Percentiles rank a stretch among this genome's conserved stretches.
Conservation (phyloP, 1,140 invertebrate genomes). For the Plectrocnemia conspersa region DNA sequence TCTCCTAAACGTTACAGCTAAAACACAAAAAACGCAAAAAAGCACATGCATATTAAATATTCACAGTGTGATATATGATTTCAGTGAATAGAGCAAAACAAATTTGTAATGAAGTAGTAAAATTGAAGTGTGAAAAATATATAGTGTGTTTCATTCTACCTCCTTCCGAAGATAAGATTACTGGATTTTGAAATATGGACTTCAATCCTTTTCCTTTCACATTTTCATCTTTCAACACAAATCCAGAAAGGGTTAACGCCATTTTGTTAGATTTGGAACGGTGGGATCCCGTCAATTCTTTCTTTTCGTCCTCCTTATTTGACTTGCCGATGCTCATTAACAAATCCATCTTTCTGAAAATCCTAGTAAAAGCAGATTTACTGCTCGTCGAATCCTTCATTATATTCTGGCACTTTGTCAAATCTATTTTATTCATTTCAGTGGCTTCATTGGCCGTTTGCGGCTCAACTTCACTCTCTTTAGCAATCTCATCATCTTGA, state of each 20-base stretch:
- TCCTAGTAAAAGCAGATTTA: conserved; percentile 22
- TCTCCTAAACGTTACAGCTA: conserved; percentile 51
- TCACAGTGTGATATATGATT: neutral
- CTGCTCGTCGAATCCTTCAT: conserved; percentile 25
- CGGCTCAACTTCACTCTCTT: conserved; percentile 26
- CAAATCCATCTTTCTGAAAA: conserved; percentile 43
- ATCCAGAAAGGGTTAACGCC: conserved; percentile 43
- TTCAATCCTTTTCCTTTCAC: conserved; percentile 40
- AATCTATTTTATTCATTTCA: conserved; percentile 44
- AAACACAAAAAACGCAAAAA: conserved; percentile 37
- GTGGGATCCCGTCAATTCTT: conserved; percentile 45
- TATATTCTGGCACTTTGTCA: conserved; percentile 36
- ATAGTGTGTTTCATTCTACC: conserved; percentile 38
- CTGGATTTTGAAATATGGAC: conserved; percentile 48
- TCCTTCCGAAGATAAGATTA: conserved; percentile 51
- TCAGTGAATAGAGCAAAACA: neutral
- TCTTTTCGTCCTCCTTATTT: conserved; percentile 43
- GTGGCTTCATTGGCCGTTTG: conserved; percentile 37
- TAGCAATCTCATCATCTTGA: conserved; percentile 29
- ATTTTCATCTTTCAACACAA: conserved; percentile 36
- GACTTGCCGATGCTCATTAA: conserved; percentile 37
- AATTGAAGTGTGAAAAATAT: conserved; percentile 6
- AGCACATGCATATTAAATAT: conserved; percentile 21
- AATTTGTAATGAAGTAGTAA: neutral
- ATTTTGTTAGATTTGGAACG: conserved; percentile 39